A percentile compares a stretch with the other conserved stretches of the same genome.
phyloP scores from a whole-genome alignment of 2,888 invertebrate species.

The Stenotaenia linearis region DNA sequence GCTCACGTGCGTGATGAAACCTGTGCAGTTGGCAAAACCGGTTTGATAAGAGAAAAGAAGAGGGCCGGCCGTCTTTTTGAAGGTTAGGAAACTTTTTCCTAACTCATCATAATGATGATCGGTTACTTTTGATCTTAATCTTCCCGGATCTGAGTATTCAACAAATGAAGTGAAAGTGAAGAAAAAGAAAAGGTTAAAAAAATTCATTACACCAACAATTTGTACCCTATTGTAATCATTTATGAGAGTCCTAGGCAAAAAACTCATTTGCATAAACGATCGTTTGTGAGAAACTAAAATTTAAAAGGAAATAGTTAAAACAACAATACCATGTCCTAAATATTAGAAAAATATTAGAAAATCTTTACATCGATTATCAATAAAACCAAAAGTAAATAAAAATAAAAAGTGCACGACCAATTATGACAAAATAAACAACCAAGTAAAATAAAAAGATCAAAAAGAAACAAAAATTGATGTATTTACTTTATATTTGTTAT shows the following conservation, averaged over 20 bases:
- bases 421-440: background rate
- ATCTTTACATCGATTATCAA: background rate
- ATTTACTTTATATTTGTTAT: background rate
- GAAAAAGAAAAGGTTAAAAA: background rate
- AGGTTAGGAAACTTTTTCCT: constrained; percentile 2
- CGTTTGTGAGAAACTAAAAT: background rate
- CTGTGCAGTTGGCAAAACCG: constrained; percentile 7
- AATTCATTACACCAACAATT: constrained; percentile 11
- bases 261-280: background rate
- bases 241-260: background rate
- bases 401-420: background rate
- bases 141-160: background rate
- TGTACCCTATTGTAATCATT: constrained; percentile 5
- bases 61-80: constrained; percentile 14
- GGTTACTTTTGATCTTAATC: constrained; percentile 17
- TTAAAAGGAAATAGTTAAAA: background rate
- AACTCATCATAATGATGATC: constrained; percentile 19
- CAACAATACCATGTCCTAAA: background rate
- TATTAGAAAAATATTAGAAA: background rate
- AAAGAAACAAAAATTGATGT: background rate
- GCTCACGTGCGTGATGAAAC: constrained; percentile 16
- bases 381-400: background rate
- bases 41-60: constrained; percentile 24
- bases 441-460: background rate
- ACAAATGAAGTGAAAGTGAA: background rate